These are phyloP conservation scores for Erpobdella octoculata DNA, from an alignment of 2,888 invertebrate species.

Conservation along the genomic window DNA sequence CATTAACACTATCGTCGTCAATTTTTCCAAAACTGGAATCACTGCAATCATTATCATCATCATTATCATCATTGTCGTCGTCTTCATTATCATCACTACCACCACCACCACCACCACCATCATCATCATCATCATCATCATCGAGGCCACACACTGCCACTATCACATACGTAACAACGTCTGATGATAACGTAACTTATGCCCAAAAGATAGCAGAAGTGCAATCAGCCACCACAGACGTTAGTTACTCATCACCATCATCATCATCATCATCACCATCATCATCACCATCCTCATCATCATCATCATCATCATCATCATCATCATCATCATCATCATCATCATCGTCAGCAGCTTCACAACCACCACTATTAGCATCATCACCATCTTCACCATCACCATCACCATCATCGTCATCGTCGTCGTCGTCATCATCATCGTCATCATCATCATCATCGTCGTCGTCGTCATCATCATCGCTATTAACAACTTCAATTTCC, in stretches of 20 bases:
- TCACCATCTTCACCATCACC: conserved; percentile 11
- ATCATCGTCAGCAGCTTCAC: neutral
- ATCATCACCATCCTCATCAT: conserved; percentile 11
- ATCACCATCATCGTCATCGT: conserved; percentile 7
- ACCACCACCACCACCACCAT: neutral
- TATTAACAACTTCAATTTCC: neutral
- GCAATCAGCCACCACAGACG: too few species aligned
- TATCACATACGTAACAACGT: too few species aligned
- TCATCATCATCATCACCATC: conserved; percentile 14
- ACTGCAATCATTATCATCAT: neutral
- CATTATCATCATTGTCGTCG: neutral
- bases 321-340: neutral
- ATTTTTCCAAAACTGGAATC: neutral
- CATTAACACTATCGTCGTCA: neutral
- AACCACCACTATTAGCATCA: conserved; percentile 14
- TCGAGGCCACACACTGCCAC: neutral
- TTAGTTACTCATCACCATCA: conserved; percentile 11
- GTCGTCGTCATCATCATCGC: neutral
- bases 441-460: neutral
- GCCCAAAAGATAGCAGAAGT: neutral
- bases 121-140: neutral
- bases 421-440: conserved; percentile 18
- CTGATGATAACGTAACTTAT: too few species aligned
- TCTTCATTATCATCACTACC: neutral
- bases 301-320: conserved; percentile 15